These are phyloP conservation scores for Nylanderia fulva DNA, from an alignment of 1,140 invertebrate genomes.

Conservation along the genomic window DNA sequence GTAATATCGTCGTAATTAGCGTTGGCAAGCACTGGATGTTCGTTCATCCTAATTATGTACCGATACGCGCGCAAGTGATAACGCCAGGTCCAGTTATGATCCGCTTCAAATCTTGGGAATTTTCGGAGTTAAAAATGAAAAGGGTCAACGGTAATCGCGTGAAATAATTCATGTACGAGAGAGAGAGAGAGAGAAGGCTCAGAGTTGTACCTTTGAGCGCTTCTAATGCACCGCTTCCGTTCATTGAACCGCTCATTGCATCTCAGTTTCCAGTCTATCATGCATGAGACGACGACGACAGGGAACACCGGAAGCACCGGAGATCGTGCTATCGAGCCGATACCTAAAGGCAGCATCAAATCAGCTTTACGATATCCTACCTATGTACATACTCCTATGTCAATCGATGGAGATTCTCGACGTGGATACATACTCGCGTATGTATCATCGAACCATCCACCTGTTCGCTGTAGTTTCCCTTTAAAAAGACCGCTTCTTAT, in stretches of 20 bases:
- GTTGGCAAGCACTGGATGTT: constrained; percentile 57
- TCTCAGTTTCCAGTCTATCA: constrained; percentile 38
- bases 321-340: constrained; percentile 47
- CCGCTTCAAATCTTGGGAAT: background rate
- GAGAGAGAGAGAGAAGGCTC: too few relatives aligned
- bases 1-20: constrained; percentile 79
- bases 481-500: background rate
- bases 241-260: constrained; percentile 16
- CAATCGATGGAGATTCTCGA: constrained; percentile 49
- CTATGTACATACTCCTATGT: constrained; percentile 38
- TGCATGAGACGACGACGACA: constrained; percentile 45
- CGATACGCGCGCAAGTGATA: constrained; percentile 56
- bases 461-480: background rate
- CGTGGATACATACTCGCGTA: constrained; percentile 22
- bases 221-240: background rate
- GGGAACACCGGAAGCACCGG: constrained; percentile 24
- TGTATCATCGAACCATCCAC: background rate
- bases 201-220: constrained; percentile 17
- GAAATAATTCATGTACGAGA: background rate
- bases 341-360: constrained; percentile 49
- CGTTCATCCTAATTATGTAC: constrained; percentile 13
- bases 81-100: background rate
- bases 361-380: constrained; percentile 51
- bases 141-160: background rate
- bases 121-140: constrained; percentile 11